Evolutionary conservation across 2,113 vertebrate species (phyloP).

Genomic region (Oncorhynchus keta): DNA sequence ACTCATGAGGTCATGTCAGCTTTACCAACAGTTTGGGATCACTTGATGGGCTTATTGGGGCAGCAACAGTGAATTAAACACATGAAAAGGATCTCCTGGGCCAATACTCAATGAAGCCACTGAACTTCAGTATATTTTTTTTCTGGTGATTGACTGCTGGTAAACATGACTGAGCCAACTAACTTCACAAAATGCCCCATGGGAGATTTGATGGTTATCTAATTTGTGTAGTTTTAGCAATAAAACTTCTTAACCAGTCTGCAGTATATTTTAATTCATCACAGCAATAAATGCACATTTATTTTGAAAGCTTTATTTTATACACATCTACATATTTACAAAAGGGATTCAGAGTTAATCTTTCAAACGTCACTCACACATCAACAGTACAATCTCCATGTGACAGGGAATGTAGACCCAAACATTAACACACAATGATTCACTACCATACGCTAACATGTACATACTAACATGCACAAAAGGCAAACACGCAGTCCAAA

Average conservation of each 20-base stretch:
- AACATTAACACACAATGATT: slow-evolving; percentile 43
- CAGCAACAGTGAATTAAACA: neutral
- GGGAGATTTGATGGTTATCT: slow-evolving; percentile 9
- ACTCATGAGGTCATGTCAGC: neutral
- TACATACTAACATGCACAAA: slow-evolving; percentile 61
- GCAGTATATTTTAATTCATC: neutral
- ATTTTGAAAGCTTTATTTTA: slow-evolving; percentile 68
- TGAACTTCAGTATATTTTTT: neutral
- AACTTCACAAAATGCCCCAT: neutral
- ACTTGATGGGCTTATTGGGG: too few relatives aligned
- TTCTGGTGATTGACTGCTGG: neutral
- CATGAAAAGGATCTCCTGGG: neutral
- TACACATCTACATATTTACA: slow-evolving; percentile 83
- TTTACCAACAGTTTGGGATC: too few relatives aligned
- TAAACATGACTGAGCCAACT: too few relatives aligned
- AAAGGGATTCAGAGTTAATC: slow-evolving; percentile 26
- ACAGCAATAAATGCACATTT: slow-evolving; percentile 29
- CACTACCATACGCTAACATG: slow-evolving; percentile 45
- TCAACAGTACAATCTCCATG: slow-evolving; percentile 39
- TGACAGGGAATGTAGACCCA: slow-evolving; percentile 31
- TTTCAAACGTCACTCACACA: slow-evolving; percentile 41
- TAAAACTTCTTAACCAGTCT: slow-evolving; percentile 2
- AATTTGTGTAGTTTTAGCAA: slow-evolving; percentile 12
- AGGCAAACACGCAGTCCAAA: slow-evolving; percentile 42
- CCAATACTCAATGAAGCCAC: neutral